Percentiles rank a stretch among this genome's conserved stretches.
phyloP scores from a whole-genome alignment of 2,888 invertebrate species.

The Protophormia terraenovae region DNA sequence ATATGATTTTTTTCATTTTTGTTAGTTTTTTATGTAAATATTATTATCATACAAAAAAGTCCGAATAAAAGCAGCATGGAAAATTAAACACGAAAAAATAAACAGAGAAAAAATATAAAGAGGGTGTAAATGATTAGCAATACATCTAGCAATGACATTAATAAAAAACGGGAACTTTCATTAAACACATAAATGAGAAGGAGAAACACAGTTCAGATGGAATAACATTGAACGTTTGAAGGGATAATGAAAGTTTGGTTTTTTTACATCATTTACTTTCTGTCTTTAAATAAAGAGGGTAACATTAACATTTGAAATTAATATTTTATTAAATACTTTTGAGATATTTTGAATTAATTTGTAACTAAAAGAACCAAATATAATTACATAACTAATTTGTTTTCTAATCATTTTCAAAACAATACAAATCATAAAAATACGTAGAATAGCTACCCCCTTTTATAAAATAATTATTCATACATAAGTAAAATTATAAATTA shows the following conservation, averaged over 20 bases:
- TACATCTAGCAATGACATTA: constrained; percentile 69
- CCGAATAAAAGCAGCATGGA: constrained; percentile 82
- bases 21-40: constrained; percentile 60
- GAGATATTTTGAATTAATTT: not conserved
- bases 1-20: constrained; percentile 51
- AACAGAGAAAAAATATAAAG: constrained; percentile 78
- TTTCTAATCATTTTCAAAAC: constrained; percentile 40
- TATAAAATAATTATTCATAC: constrained; percentile 34
- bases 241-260: constrained; percentile 49
- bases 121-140: constrained; percentile 78
- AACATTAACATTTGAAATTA: constrained; percentile 61
- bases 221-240: not conserved
- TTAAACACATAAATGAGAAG: constrained; percentile 53
- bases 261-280: constrained; percentile 43
- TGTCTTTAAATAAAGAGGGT: constrained; percentile 65
- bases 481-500: constrained; percentile 4
- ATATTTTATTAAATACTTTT: constrained; percentile 48
- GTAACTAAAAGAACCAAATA: constrained; percentile 5
- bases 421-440: constrained; percentile 56
- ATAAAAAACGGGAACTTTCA: constrained; percentile 63
- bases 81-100: constrained; percentile 74
- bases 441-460: constrained; percentile 70
- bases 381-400: constrained; percentile 16
- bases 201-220: constrained; percentile 1
- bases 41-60: constrained; percentile 76